Evolutionary conservation across 2,113 vertebrate species (phyloP), one percentile per base, ranked within the genome.

Genomic region (Oreotrochilus melanogaster): DNA sequence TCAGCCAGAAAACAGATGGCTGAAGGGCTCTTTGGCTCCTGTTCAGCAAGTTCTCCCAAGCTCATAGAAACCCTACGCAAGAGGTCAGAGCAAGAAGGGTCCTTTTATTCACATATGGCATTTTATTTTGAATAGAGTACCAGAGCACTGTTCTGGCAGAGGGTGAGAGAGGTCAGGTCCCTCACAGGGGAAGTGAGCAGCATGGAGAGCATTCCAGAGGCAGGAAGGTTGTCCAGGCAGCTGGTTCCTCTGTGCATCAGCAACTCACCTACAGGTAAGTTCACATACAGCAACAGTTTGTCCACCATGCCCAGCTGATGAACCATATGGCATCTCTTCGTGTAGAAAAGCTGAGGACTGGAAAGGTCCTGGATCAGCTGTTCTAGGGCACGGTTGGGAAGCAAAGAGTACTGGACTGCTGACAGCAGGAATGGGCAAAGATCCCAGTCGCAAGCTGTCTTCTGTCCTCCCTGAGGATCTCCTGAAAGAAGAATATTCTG

Each of bases 81-180:
- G 90, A 93, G 95, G 95, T 94, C 96, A 86, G 75, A 64, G 73
- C 15, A 50, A 91, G 71, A 90, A 84, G 65, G 60, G 89, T 88
- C 65, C 65, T 83, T 93, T 92, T 67, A 92, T 74, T 96, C 95
- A 78, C 88, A 88, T 48, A 86, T 42, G 86, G 92, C 86, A 83
- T 96, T 96, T 94, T 86, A 35, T 96, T 96, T 88, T 94, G 69
- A 81, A 93, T 76, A 98, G 98, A 96, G 66, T 39, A 65, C 78
- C 95, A 90, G 51, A 30, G 35, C 13, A 9, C 69, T 3, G 48
- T 30, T 64, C 42, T 89, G 64, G 58, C 95, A 35, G 96, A 97
- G 75, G 64, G 83, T 30, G 94, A 94, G 86, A 80, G 48, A 27
- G 94, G 95, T 72, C 84, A 3, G 69, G 86, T 42, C 53, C 81